Evolutionary conservation across 2,113 vertebrate species (phyloP), one percentile per base, ranked within the genome.

Genomic region (Ornithorhynchus anatinus): DNA sequence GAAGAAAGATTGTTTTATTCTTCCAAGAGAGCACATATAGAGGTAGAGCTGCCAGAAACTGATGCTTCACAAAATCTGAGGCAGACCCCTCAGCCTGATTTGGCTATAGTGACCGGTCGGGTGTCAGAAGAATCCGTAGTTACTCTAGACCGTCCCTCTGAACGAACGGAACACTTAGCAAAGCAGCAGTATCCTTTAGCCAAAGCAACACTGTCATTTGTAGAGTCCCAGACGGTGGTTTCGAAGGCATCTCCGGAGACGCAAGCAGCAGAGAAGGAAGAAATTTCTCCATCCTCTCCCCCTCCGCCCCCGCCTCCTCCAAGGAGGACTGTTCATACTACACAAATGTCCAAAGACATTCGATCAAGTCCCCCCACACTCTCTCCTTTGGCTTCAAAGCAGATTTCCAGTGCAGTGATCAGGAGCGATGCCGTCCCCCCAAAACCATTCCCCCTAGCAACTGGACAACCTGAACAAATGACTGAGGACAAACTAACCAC

Each of bases 341-440:
- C 57, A 60, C 69, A 52, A 33, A 42, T 20, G n/a, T 50, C 63
- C 64, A 29, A 29, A 37, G 75, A 77, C 15, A 43, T 31, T n/a
- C 50, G 43, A 17, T 8, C 10, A 36, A 31, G 53, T 36, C 43
- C 4, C 1, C 40, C 72, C 43, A 38, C 32, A 68, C 54, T 44
- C 66, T 72, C 87, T 64, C 58, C 77, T 74, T 60, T 70, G 23
- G 6, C 22, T 25, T 78, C 82, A 80, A 76, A 58, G 72, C 59
- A 53, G 35, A 39, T 59, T 68, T 64, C 79, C 23, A 4, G 4
- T 48, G 60, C 59, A 65, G 86, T 79, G 17, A 33, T 59, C 37
- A 29, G 33, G 62, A 66, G 71, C 22, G 76, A 68, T 56, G n/a
- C 1, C 3, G 48, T 50, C 33, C 48, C 5, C 13, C 40, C 50